phyloP scores from a whole-genome alignment of 2,888 invertebrate species.

The Sarcophaga subvicina region DNA sequence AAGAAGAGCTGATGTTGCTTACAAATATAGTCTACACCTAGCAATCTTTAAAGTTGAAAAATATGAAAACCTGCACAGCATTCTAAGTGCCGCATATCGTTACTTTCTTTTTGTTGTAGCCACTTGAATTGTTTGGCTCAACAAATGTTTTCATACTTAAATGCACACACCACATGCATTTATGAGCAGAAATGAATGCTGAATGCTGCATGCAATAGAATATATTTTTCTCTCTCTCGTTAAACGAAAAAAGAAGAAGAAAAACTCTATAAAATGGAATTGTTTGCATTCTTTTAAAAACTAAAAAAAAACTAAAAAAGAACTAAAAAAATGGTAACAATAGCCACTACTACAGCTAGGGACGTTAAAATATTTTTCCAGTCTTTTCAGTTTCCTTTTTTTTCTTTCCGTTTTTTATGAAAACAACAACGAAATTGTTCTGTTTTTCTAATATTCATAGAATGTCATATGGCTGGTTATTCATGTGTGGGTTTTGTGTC shows the following conservation, averaged over 20 bases:
- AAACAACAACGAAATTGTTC: background rate
- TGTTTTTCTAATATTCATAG: slow-evolving; percentile 48
- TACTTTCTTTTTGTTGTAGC: background rate
- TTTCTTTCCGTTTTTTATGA: slow-evolving; percentile 23
- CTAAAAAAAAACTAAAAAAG: background rate
- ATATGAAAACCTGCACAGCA: too few relatives aligned
- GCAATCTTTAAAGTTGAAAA: too few relatives aligned
- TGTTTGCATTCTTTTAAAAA: slow-evolving; percentile 51
- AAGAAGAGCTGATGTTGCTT: too few relatives aligned
- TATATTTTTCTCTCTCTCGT: background rate
- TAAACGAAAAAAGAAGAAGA: slow-evolving; percentile 6
- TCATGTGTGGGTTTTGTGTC: slow-evolving; percentile 23
- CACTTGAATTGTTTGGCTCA: slow-evolving; percentile 53
- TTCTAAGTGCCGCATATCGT: too few relatives aligned
- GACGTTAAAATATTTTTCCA: background rate
- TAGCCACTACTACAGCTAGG: slow-evolving; percentile 8
- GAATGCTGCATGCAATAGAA: too few relatives aligned
- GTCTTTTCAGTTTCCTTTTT: slow-evolving; percentile 1
- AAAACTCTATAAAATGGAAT: slow-evolving; percentile 41
- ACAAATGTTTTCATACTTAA: slow-evolving; percentile 66
- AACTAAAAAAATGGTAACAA: background rate
- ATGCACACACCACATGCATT: slow-evolving; percentile 52
- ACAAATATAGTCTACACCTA: too few relatives aligned
- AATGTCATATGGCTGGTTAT: slow-evolving; percentile 54
- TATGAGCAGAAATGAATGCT: background rate